Percentiles rank a stretch among this genome's conserved stretches.
Conservation (phyloP, 1,140 invertebrate genomes). For the Heterodera carotae region DNA sequence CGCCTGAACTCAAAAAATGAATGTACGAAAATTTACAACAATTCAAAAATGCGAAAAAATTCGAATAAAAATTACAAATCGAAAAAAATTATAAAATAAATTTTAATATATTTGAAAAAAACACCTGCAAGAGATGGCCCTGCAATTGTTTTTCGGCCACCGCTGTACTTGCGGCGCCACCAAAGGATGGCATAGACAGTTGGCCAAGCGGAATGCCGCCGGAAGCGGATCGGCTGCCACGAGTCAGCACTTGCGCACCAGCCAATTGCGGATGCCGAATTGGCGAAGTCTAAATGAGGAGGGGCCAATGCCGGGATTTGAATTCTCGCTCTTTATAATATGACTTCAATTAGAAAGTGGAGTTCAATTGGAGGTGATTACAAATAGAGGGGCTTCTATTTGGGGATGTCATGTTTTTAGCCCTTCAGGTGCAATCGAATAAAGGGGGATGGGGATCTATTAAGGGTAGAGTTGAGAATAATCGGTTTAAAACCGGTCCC, state of each 20-base stretch:
- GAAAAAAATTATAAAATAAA: not conserved
- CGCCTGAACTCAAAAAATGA: conserved; percentile 47
- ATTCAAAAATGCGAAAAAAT: too few species aligned
- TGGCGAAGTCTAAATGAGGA: conserved; percentile 1
- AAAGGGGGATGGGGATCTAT: too few species aligned
- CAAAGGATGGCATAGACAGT: conserved; percentile 26
- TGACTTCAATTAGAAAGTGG: too few species aligned
- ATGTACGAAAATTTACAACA: too few species aligned
- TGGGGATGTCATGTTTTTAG: too few species aligned
- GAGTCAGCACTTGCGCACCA: not conserved
- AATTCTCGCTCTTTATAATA: too few species aligned
- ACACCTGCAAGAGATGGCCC: conserved; percentile 45
- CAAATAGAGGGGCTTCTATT: too few species aligned
- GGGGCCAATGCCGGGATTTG: too few species aligned
- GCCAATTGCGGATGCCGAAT: not conserved
- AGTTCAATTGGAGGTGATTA: too few species aligned
- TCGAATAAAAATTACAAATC: conserved; percentile 25
- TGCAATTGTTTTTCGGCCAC: conserved; percentile 44
- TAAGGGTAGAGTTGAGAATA: too few species aligned
- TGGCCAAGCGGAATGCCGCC: conserved; percentile 27
- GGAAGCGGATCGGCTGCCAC: conserved; percentile 15
- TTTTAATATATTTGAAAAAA: not conserved
- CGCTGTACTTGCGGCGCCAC: not conserved
- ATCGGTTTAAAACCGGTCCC: too few species aligned
- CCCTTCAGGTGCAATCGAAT: too few species aligned